These are phyloP conservation scores for Microcebus tavaratra DNA, from an alignment of 2,113 vertebrate genomes.

Conservation along the genomic window DNA sequence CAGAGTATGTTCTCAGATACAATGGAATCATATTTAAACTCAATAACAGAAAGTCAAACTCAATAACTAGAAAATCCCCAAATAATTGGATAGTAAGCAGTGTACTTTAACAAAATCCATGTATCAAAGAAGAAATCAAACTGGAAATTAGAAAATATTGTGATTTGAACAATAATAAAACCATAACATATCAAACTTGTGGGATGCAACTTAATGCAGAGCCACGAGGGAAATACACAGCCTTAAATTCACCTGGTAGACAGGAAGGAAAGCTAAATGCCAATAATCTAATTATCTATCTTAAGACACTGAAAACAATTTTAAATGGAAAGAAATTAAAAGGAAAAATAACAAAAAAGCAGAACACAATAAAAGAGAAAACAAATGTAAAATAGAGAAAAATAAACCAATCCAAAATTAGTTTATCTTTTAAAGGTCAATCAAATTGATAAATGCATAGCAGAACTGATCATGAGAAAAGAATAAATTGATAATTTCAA, in stretches of 20 bases:
- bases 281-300: background rate
- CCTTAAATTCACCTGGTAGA: no score
- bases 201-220: background rate
- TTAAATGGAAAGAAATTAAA: background rate
- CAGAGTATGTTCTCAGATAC: background rate
- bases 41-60: background rate
- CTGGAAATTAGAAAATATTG: background rate
- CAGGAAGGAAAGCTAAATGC: no score
- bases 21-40: background rate
- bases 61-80: background rate
- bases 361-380: background rate
- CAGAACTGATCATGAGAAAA: background rate
- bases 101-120: background rate
- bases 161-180: background rate
- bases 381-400: background rate
- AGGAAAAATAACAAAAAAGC: background rate
- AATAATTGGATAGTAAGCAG: background rate
- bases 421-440: background rate
- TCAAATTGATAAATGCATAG: background rate
- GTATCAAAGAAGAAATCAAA: background rate
- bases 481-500: background rate
- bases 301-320: background rate
- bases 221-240: background rate
- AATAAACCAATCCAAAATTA: background rate
- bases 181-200: background rate